These are phyloP conservation scores for Thymelicus sylvestris DNA, from an alignment of 2,888 invertebrate genomes.

Conservation along the genomic window DNA sequence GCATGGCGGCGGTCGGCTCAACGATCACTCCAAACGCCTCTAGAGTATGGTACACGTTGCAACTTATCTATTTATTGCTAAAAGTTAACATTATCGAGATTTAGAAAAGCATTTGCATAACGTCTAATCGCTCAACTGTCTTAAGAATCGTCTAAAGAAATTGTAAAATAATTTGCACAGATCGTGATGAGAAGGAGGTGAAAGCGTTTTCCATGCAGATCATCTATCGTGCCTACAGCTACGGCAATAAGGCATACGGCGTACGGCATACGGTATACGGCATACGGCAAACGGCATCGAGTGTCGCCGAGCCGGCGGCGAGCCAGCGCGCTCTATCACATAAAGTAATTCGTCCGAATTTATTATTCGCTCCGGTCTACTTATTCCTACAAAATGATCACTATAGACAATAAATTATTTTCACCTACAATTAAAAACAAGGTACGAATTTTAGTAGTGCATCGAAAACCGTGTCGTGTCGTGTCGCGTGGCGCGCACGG, in stretches of 20 bases:
- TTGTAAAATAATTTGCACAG: conserved; percentile 54
- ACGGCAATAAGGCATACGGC: conserved; percentile 32
- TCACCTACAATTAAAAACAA: conserved; percentile 80
- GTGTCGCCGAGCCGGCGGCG: conserved; percentile 64
- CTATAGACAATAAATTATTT: conserved; percentile 84
- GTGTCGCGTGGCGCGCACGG: conserved; percentile 61
- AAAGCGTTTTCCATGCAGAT: conserved; percentile 60
- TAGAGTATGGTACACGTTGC: conserved; percentile 76
- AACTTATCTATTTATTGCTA: conserved; percentile 60
- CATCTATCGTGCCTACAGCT: conserved; percentile 39
- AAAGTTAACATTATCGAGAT: conserved; percentile 52
- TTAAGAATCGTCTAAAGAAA: conserved; percentile 59
- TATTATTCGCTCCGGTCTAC: conserved; percentile 81
- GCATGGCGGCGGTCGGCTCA: conserved; percentile 64
- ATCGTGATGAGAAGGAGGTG: conserved; percentile 52
- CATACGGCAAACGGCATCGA: conserved; percentile 37
- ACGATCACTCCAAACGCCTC: conserved; percentile 57
- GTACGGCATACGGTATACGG: no score
- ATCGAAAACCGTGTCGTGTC: conserved; percentile 47
- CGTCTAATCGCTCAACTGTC: conserved; percentile 56
- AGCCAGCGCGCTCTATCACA: conserved; percentile 71
- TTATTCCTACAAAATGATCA: conserved; percentile 82
- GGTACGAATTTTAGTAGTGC: conserved; percentile 73
- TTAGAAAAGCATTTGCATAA: conserved; percentile 66
- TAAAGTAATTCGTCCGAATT: conserved; percentile 81